These are phyloP conservation scores for Xyrichtys novacula DNA, from an alignment of 2,797 vertebrate species.

Conservation along the genomic window DNA sequence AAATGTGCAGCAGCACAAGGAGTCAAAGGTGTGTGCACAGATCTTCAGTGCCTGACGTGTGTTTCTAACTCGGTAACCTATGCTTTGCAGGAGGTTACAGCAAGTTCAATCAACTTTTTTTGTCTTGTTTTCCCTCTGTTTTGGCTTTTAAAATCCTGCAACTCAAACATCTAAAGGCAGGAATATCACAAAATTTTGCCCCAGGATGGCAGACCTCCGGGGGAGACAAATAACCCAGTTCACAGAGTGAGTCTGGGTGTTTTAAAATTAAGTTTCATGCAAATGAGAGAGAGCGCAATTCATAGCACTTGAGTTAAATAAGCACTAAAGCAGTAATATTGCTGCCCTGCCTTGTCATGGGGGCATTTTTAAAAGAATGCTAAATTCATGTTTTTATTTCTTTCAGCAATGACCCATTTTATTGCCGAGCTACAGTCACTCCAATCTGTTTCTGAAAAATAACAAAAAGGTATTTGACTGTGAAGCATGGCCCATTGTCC, in stretches of 20 bases:
- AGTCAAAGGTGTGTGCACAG: not conserved
- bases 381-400: too few relatives aligned
- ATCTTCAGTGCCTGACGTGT: constrained; percentile 4
- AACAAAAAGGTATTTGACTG: too few relatives aligned
- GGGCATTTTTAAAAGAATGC: too few relatives aligned
- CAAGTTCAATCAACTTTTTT: not conserved
- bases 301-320: too few relatives aligned
- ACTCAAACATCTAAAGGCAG: not conserved
- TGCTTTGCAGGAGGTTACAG: not conserved
- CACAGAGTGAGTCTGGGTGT: not conserved
- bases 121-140: not conserved
- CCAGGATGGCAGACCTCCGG: not conserved
- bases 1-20: not conserved
- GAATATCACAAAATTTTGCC: not conserved
- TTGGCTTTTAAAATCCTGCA: not conserved
- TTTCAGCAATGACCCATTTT: too few relatives aligned
- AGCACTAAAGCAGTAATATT: too few relatives aligned
- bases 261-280: too few relatives aligned
- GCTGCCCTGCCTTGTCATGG: too few relatives aligned
- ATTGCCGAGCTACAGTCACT: too few relatives aligned
- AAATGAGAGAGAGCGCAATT: too few relatives aligned
- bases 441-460: too few relatives aligned
- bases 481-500: too few relatives aligned
- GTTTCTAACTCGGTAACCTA: constrained; percentile 6
- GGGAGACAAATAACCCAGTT: not conserved